Evolutionary conservation across 2,888 invertebrate species (phyloP).

Genomic region (Lithophane leautieri): DNA sequence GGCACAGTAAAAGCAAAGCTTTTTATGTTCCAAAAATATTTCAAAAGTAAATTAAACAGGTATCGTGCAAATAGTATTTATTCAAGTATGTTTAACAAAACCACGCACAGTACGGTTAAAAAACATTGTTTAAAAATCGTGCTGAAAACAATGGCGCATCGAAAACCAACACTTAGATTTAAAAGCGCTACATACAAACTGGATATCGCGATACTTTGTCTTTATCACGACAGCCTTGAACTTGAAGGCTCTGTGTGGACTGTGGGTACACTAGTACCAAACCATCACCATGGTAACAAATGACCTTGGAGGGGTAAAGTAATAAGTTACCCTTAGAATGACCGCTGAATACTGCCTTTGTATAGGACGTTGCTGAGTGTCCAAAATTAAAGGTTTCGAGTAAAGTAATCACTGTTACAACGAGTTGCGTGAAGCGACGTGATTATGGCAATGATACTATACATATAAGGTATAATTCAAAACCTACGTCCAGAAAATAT

Average conservation of each 20-base stretch:
- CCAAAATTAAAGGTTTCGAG: slow-evolving; percentile 28
- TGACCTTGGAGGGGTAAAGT: slow-evolving; percentile 36
- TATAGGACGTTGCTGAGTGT: slow-evolving; percentile 6
- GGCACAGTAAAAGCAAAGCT: not conserved
- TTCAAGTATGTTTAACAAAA: not conserved
- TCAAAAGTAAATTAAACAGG: not conserved
- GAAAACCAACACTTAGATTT: slow-evolving; percentile 15
- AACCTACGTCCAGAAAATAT: not conserved
- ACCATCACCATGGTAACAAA: slow-evolving; percentile 46
- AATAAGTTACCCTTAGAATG: slow-evolving; percentile 42
- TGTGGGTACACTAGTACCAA: slow-evolving; percentile 19
- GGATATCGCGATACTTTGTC: slow-evolving; percentile 30
- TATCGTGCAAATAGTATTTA: not conserved
- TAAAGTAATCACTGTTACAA: slow-evolving; percentile 17
- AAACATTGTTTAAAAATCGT: not conserved
- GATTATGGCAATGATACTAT: not conserved
- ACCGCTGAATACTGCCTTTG: slow-evolving; percentile 30
- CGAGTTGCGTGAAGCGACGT: not conserved
- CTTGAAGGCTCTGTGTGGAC: slow-evolving; percentile 28
- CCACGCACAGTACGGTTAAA: not conserved
- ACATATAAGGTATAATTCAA: not conserved
- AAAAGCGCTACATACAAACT: slow-evolving; percentile 25
- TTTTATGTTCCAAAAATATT: not conserved
- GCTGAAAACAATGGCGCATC: slow-evolving; percentile 8
- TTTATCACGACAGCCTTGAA: slow-evolving; percentile 50